Evolutionary conservation across 2,888 invertebrate genomes (phyloP), one percentile per base, ranked within the genome.

Genomic region (Cephus pygmeus): DNA sequence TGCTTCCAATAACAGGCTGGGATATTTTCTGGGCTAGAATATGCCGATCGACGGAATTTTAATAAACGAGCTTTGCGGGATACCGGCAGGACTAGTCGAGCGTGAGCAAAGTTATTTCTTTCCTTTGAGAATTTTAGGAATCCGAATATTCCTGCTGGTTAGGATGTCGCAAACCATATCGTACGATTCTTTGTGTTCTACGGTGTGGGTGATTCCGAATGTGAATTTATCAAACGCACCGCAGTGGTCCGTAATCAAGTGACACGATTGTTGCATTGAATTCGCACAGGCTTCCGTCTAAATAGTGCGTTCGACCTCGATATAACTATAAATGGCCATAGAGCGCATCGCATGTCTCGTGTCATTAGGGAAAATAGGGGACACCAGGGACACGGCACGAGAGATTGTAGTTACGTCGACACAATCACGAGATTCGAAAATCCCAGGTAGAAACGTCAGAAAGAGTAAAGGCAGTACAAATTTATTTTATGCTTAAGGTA

Each of bases 1-100:
- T 82, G 81, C 83, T 78, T 81, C 80, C 83, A 83, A 83, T 86
- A 85, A 83, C 81, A 79, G 35, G 35, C 4, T 36, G 76, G 69
- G 75, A 69, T 33, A n/a, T 30, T 56, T 69, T 73, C 71, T 34
- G 33, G 12, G 71, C 12, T 34, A 34, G 56, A 56, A 56, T 56
- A 56, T 56, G 34, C 71, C 71, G 33, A 71, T 71, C 71, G 35
- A 40, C 78, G 79, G 82, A 84, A 81, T 84, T 85, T 82, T 82
- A 84, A 86, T 82, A 85, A 83, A 82, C 80, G 79, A 82, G 77
- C 34, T 76, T 74, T 82, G 68, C 31, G 71, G 15, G 30, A 3
- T n/a, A 76, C 31, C 31, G 71, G 35, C 23, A 34, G 4, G 31
- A 30, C 30, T 73, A 71, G 12, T 31, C 56, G 73, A 71, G 69